Conservation (phyloP, 2,797 vertebrate species). For the Silurus aristotelis region DNA sequence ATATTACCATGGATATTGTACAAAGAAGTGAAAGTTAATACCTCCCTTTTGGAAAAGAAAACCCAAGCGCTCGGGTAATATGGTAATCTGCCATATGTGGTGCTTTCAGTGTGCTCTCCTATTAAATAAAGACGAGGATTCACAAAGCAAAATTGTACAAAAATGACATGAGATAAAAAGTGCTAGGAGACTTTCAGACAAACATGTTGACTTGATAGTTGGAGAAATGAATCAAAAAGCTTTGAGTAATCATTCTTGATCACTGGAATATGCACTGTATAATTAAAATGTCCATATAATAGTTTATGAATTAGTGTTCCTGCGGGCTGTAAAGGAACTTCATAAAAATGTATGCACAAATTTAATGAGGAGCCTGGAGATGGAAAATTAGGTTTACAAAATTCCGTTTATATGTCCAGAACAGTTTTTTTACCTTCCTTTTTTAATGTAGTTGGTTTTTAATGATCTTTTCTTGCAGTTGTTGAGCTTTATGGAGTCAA, state of each 20-base stretch:
- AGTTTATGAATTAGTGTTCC: constrained; percentile 22
- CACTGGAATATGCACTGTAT: not conserved
- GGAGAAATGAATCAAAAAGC: not conserved
- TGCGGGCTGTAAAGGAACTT: constrained; percentile 12
- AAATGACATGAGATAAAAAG: not conserved
- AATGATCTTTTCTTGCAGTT: not conserved
- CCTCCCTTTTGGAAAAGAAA: constrained; percentile 36
- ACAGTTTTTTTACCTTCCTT: not conserved
- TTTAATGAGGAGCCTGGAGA: constrained; percentile 17
- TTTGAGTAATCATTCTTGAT: not conserved
- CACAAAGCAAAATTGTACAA: constrained; percentile 31
- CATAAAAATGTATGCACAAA: constrained; percentile 16
- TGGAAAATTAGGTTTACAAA: not conserved
- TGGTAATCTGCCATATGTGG: constrained; percentile 64
- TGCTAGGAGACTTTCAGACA: not conserved
- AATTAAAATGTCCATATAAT: constrained; percentile 10
- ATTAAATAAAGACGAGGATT: constrained; percentile 51
- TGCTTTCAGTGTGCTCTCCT: constrained; percentile 28
- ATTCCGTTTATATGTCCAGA: not conserved
- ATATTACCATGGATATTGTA: constrained; percentile 18
- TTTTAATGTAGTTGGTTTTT: not conserved
- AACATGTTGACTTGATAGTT: not conserved
- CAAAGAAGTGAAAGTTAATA: constrained; percentile 32
- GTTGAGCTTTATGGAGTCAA: not conserved
- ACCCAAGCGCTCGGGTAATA: constrained; percentile 40